These are phyloP conservation scores for Anabas testudineus DNA, from an alignment of 2,797 vertebrate genomes.

Conservation along the genomic window DNA sequence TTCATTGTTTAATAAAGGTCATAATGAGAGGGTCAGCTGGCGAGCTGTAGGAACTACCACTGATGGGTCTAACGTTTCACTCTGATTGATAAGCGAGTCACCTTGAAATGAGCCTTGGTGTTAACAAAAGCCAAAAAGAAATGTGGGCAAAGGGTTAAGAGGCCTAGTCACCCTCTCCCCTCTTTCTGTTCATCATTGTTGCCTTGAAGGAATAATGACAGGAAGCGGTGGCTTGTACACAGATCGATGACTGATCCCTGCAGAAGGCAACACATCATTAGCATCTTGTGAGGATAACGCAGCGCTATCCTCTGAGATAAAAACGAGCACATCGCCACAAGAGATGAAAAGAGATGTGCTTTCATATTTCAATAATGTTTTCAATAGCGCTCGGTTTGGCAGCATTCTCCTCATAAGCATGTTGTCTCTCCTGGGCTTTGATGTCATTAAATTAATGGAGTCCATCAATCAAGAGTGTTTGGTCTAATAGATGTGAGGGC, in stretches of 20 bases:
- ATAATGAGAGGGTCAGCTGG: slow-evolving; percentile 12
- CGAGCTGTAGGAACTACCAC: slow-evolving; percentile 5
- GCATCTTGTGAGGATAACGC: slow-evolving; percentile 56
- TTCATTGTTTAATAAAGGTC: neutral
- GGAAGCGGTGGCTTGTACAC: slow-evolving; percentile 36
- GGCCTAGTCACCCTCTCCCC: slow-evolving; percentile 22
- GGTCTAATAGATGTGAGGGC: slow-evolving; percentile 36
- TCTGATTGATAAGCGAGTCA: slow-evolving; percentile 48
- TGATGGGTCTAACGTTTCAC: slow-evolving; percentile 12
- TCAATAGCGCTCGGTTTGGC: slow-evolving; percentile 48
- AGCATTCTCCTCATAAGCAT: slow-evolving; percentile 62
- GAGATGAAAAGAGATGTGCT: slow-evolving; percentile 63
- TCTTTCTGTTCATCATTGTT: slow-evolving; percentile 30
- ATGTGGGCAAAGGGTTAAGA: slow-evolving; percentile 37
- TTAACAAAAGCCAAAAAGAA: slow-evolving; percentile 40
- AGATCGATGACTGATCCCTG: slow-evolving; percentile 70
- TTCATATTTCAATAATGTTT: slow-evolving; percentile 66
- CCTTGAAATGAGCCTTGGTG: slow-evolving; percentile 35
- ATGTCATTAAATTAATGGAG: slow-evolving; percentile 67
- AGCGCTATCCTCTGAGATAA: slow-evolving; percentile 27
- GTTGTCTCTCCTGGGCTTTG: slow-evolving; percentile 66
- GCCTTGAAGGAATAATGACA: slow-evolving; percentile 56
- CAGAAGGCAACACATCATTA: slow-evolving; percentile 69
- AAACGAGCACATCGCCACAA: slow-evolving; percentile 34
- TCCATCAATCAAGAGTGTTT: slow-evolving; percentile 63